Evolutionary conservation across 2,888 invertebrate genomes (phyloP).

Genomic region (Anoncus sp.): DNA sequence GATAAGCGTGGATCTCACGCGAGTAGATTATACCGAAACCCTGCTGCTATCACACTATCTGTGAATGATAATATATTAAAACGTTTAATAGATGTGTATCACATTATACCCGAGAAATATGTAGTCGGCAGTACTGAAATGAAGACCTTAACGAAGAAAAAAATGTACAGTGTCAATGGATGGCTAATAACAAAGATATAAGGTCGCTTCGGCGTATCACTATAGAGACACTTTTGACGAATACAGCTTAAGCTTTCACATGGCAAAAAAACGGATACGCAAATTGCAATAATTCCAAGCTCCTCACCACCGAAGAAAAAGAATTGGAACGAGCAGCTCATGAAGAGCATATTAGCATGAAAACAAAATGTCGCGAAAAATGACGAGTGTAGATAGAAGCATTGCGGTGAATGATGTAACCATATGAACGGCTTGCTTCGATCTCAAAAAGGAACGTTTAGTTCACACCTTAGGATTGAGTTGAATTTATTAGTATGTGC

Average conservation of each 20-base stretch:
- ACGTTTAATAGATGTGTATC: slow-evolving; percentile 23
- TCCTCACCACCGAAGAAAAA: neutral
- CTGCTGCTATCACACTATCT: neutral
- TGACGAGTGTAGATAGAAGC: neutral
- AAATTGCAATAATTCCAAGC: neutral
- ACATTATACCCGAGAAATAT: slow-evolving; percentile 38
- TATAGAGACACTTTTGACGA: neutral
- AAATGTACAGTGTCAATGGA: slow-evolving; percentile 31
- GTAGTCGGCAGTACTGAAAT: slow-evolving; percentile 38
- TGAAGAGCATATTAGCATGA: neutral
- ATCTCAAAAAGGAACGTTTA: neutral
- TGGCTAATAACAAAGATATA: neutral
- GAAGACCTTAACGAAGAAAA: slow-evolving; percentile 18
- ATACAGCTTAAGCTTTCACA: neutral
- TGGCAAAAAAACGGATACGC: neutral
- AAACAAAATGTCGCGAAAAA: neutral
- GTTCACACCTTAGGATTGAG: too few species aligned
- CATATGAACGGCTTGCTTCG: slow-evolving; percentile 1
- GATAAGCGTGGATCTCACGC: slow-evolving; percentile 2
- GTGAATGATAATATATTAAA: slow-evolving; percentile 27
- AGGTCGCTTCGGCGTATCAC: neutral
- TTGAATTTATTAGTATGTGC: too few species aligned
- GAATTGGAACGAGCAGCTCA: neutral
- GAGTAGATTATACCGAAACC: neutral
- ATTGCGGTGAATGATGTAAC: neutral